These are phyloP conservation scores for Melangyna quadrimaculata DNA, from an alignment of 2,888 invertebrate genomes.

Conservation along the genomic window DNA sequence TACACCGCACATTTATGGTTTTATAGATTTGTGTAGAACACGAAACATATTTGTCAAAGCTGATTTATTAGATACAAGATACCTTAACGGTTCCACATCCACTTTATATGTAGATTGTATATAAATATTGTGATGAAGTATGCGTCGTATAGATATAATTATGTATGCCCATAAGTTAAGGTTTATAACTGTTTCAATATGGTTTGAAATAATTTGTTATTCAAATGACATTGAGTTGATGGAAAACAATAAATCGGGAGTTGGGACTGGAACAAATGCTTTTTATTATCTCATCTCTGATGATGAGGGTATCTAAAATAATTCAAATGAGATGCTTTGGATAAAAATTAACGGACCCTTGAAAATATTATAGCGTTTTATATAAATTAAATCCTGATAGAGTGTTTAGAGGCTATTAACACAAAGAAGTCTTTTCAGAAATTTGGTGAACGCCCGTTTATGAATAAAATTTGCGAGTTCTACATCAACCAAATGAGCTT, in stretches of 20 bases:
- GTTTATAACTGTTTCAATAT: background rate
- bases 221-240: constrained; percentile 54
- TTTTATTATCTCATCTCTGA: background rate
- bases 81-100: constrained; percentile 19
- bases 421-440: background rate
- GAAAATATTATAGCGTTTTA: background rate
- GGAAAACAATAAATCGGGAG: constrained; percentile 30
- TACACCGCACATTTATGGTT: constrained; percentile 43
- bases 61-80: constrained; percentile 52
- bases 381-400: background rate
- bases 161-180: background rate
- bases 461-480: background rate
- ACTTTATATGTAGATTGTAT: background rate
- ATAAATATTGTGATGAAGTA: background rate
- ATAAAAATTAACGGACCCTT: background rate
- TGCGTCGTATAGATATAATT: background rate
- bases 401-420: background rate
- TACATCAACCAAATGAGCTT: background rate
- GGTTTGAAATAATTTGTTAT: constrained; percentile 41
- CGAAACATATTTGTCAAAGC: constrained; percentile 52
- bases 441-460: background rate
- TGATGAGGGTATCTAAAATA: constrained; percentile 7
- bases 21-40: constrained; percentile 65
- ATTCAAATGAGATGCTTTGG: constrained; percentile 39
- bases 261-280: constrained; percentile 14